A percentile compares a stretch with the other conserved stretches of the same genome.
Conservation (phyloP, 2,888 invertebrate genomes). For the Latheticus oryzae region DNA sequence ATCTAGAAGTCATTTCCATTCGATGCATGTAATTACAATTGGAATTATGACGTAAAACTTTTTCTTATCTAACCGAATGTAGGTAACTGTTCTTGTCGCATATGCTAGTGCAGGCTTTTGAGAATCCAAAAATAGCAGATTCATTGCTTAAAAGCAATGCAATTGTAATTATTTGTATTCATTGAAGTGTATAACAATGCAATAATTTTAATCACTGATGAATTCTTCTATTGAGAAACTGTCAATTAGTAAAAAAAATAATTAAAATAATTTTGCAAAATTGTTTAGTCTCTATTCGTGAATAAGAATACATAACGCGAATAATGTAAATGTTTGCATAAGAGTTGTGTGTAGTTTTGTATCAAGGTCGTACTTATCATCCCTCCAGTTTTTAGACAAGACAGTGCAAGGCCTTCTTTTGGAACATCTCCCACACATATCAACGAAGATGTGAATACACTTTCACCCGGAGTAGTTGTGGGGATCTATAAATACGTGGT, state of each 20-base stretch:
- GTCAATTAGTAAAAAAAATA: too few species aligned
- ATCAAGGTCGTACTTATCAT: slow-evolving; percentile 42
- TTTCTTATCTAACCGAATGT: slow-evolving; percentile 35
- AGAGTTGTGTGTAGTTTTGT: slow-evolving; percentile 30
- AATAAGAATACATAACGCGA: slow-evolving; percentile 26
- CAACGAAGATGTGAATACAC: slow-evolving; percentile 45
- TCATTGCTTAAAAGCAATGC: slow-evolving; percentile 17
- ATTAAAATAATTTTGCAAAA: slow-evolving; percentile 1
- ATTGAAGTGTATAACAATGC: background rate
- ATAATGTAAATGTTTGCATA: slow-evolving; percentile 25
- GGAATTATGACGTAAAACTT: slow-evolving; percentile 31
- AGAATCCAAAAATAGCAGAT: slow-evolving; percentile 13
- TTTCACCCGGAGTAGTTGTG: slow-evolving; percentile 50
- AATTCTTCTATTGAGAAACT: too few species aligned
- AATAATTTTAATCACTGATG: background rate
- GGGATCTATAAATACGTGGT: slow-evolving; percentile 51
- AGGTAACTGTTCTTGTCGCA: slow-evolving; percentile 8
- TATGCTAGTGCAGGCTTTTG: slow-evolving; percentile 17
- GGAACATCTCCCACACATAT: slow-evolving; percentile 48
- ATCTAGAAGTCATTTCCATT: slow-evolving; percentile 28
- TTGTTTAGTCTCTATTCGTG: slow-evolving; percentile 12
- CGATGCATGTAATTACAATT: slow-evolving; percentile 26
- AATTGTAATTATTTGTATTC: slow-evolving; percentile 22
- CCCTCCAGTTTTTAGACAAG: slow-evolving; percentile 42
- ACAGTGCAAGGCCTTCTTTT: slow-evolving; percentile 44